These are phyloP conservation scores for Psophia crepitans DNA, from an alignment of 2,113 vertebrate genomes.

Conservation along the genomic window DNA sequence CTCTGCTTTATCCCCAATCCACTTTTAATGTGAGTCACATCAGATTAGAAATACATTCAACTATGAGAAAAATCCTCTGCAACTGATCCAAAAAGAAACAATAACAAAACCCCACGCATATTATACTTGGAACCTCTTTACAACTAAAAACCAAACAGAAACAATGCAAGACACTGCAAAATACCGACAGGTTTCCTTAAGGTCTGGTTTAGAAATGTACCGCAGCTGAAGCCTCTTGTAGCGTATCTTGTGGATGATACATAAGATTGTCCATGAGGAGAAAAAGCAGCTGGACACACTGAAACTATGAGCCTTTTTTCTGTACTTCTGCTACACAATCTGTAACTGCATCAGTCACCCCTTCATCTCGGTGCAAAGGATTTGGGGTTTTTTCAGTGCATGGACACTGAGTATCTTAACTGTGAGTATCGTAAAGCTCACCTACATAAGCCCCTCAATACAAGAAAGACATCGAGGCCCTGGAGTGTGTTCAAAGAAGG, in stretches of 20 bases:
- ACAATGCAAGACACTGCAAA: neutral
- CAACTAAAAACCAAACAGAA: neutral
- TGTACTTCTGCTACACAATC: neutral
- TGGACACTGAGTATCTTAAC: neutral
- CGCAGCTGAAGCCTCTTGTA: neutral
- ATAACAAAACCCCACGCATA: neutral
- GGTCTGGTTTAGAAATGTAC: neutral
- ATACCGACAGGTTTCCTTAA: neutral
- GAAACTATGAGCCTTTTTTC: neutral
- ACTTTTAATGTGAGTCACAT: neutral
- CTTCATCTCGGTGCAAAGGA: neutral
- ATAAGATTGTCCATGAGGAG: neutral
- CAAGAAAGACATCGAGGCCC: neutral
- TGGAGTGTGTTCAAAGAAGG: rapidly evolving
- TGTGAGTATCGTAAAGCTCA: neutral
- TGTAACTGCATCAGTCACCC: neutral
- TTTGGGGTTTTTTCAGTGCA: neutral
- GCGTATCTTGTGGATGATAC: slow-evolving; percentile 27
- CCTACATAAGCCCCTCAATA: neutral
- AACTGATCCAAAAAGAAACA: slow-evolving; percentile 38
- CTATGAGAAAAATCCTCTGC: slow-evolving; percentile 29
- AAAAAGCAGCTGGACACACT: neutral
- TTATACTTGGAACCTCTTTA: neutral
- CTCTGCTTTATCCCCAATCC: neutral
- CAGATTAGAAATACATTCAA: slow-evolving; percentile 10